These are phyloP conservation scores for Synanthedon andrenaeformis DNA, from an alignment of 2,888 invertebrate species.

Conservation along the genomic window DNA sequence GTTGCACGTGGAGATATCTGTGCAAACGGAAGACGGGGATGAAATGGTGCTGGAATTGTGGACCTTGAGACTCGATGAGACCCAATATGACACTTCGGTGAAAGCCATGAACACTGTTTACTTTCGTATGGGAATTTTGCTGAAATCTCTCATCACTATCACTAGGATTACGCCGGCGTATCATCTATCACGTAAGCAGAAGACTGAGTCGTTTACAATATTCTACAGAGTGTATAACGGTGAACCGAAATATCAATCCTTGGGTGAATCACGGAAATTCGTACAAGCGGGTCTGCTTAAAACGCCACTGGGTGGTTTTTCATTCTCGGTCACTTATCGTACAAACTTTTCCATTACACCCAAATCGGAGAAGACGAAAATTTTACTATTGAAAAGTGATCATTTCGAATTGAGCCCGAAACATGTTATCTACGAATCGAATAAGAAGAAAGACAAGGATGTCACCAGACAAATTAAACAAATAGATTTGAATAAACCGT, in stretches of 20 bases:
- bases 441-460: constrained; percentile 70
- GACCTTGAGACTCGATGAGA: constrained; percentile 79
- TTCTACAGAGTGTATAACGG: constrained; percentile 90
- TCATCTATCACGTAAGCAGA: constrained; percentile 88
- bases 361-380: constrained; percentile 74
- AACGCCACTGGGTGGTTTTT: constrained; percentile 88
- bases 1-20: constrained; percentile 88
- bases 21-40: constrained; percentile 90
- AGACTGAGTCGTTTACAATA: constrained; percentile 90
- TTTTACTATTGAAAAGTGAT: constrained; percentile 90
- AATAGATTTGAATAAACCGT: constrained; percentile 77
- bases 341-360: constrained; percentile 95
- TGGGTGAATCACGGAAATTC: constrained; percentile 86
- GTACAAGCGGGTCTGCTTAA: constrained; percentile 87
- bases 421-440: constrained; percentile 68
- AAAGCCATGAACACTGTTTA: constrained; percentile 87
- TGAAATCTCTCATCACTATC: constrained; percentile 91
- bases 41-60: constrained; percentile 93
- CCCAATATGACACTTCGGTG: constrained; percentile 74
- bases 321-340: constrained; percentile 86
- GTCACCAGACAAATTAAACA: constrained; percentile 34
- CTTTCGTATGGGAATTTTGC: constrained; percentile 90
- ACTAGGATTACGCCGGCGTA: constrained; percentile 95
- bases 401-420: constrained; percentile 87
- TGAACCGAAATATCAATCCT: constrained; percentile 78